Percentiles rank a stretch among this genome's conserved stretches.
phyloP scores from a whole-genome alignment of 2,113 vertebrate genomes.

The Miniopterus natalensis region DNA sequence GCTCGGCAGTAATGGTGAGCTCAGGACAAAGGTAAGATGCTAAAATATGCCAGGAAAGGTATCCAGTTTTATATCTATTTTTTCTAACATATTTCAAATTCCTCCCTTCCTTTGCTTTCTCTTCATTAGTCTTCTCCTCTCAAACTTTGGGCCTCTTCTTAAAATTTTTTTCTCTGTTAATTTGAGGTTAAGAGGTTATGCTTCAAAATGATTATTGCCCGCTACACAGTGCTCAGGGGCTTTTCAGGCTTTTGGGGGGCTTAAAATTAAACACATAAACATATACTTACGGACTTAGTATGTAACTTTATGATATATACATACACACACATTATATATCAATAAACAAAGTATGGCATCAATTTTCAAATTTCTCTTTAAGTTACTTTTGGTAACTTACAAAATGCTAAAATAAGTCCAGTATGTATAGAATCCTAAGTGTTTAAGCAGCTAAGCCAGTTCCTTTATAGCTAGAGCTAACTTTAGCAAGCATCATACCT shows the following conservation, averaged over 20 bases:
- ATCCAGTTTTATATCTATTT: not conserved
- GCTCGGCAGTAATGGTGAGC: not conserved
- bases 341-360: not conserved
- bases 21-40: not conserved
- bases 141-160: not conserved
- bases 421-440: not conserved
- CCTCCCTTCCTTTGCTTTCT: not conserved
- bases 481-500: not conserved
- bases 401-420: not conserved
- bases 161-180: not conserved
- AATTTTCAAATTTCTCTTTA: not conserved
- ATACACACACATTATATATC: not conserved
- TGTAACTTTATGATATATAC: not conserved
- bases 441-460: not conserved
- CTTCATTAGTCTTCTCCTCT: not conserved
- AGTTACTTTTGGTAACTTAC: not conserved
- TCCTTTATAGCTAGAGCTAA: not conserved
- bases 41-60: not conserved
- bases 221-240: not conserved
- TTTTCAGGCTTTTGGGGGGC: not conserved
- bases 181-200: not conserved
- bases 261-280: not conserved
- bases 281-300: not conserved
- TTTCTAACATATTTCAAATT: not conserved
- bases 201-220: not conserved